These are phyloP conservation scores for Synergus japonicus DNA, from an alignment of 2,888 invertebrate species.

Conservation along the genomic window DNA sequence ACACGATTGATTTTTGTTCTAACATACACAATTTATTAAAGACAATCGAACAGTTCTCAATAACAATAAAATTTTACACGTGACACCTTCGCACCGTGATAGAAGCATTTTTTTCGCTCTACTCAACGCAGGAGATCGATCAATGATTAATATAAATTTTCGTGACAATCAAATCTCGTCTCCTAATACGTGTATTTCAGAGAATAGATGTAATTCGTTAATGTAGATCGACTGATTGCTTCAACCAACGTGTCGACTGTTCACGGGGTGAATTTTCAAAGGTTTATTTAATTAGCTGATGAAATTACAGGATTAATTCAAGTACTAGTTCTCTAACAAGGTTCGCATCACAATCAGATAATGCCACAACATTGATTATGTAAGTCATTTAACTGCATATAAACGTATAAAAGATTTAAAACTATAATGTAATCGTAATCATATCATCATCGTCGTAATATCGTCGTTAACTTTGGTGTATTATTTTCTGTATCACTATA, in stretches of 20 bases:
- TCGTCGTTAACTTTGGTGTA: constrained; percentile 39
- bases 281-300: constrained; percentile 67
- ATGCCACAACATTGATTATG: constrained; percentile 62
- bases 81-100: constrained; percentile 20
- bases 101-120: background rate
- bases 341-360: constrained; percentile 66
- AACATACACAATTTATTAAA: constrained; percentile 38
- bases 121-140: background rate
- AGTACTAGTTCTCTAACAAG: constrained; percentile 67
- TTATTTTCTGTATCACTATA: constrained; percentile 1
- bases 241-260: constrained; percentile 30
- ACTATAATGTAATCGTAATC: constrained; percentile 56
- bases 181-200: constrained; percentile 10
- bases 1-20: constrained; percentile 36
- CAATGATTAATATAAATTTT: constrained; percentile 15
- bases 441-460: constrained; percentile 46
- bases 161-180: background rate
- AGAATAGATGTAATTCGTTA: constrained; percentile 4
- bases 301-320: constrained; percentile 67
- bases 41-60: constrained; percentile 36
- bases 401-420: constrained; percentile 72
- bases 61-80: constrained; percentile 20
- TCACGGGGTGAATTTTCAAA: constrained; percentile 56
- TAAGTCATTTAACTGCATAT: constrained; percentile 74
- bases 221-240: constrained; percentile 30